Evolutionary conservation across 1,140 invertebrate genomes (phyloP), one percentile per base, ranked within the genome.

Genomic region (Chymomyza costata): DNA sequence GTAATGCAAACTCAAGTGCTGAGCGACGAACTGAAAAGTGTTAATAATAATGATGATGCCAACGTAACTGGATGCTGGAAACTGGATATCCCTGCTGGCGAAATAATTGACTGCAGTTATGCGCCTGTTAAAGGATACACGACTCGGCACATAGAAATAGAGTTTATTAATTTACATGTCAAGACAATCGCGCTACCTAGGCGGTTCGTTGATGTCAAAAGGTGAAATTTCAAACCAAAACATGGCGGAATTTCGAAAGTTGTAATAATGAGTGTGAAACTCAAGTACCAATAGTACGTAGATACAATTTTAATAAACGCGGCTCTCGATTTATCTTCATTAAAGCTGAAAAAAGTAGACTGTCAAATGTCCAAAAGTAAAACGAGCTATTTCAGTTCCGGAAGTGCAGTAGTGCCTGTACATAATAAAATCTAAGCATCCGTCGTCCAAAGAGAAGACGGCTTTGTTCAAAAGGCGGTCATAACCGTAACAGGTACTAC

Each of bases 141-240:
- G 34, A 32, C 16, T 34, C 25, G 28, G 44, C 32, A n/a, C n/a
- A n/a, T n/a, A n/a, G n/a, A n/a, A n/a, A n/a, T 25, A 34, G 48
- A 80, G 65, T 61, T 68, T 81, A 83, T 83, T 81, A 83, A 83
- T 83, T 81, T 83, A 69, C 66, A 71, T 83, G 74, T 83, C 74
- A 73, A 25, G 32, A 30, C 44, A 21, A 40, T 39, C 49, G 19
- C 34, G 6, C 28, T 39, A 50, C 11, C 41, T 49, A 40, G n/a
- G n/a, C n/a, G n/a, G 16, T 3, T 38, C 28, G 35, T 45, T 49
- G 14, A 50, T 83, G 66, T 76, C 66, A 76, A 80, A 68, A 83
- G 80, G 80, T 83, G 73, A 83, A 83, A 83, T 81, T 83, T 73
- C 54, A 83, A 39, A 81, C 81, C 69, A 55, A 83, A 83, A 80